These are phyloP conservation scores for Volucella inflata DNA, from an alignment of 2,888 invertebrate species.

Conservation along the genomic window DNA sequence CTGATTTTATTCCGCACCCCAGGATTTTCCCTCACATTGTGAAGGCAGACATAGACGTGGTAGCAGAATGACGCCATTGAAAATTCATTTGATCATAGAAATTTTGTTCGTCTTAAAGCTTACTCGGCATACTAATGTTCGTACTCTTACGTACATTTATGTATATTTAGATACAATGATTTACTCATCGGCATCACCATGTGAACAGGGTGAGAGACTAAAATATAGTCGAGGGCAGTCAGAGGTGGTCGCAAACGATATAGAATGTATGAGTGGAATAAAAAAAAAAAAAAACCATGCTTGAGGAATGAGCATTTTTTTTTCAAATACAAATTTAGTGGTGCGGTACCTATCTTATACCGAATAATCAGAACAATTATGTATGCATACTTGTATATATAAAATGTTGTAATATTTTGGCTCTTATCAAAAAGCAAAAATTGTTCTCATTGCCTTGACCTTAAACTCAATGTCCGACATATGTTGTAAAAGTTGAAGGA, in stretches of 20 bases:
- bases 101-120: constrained; percentile 1
- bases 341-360: constrained; percentile 33
- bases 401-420: constrained; percentile 2
- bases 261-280: background rate
- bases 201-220: background rate
- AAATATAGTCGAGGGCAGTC: background rate
- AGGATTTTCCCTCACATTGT: background rate
- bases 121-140: background rate
- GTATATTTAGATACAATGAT: constrained; percentile 7
- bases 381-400: constrained; percentile 3
- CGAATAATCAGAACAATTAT: constrained; percentile 12
- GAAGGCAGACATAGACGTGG: constrained; percentile 11
- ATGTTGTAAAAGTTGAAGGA: background rate
- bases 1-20: background rate
- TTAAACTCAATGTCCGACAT: constrained; percentile 28
- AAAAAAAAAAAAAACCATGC: background rate
- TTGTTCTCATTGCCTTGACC: constrained; percentile 19
- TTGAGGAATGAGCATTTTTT: background rate
- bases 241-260: background rate
- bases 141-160: background rate
- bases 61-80: constrained; percentile 48
- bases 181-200: background rate
- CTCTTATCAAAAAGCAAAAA: constrained; percentile 1
- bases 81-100: constrained; percentile 40
- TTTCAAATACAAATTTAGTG: constrained; percentile 7